These are phyloP conservation scores for Xanthorhoe designata DNA, from an alignment of 2,888 invertebrate genomes.

Conservation along the genomic window DNA sequence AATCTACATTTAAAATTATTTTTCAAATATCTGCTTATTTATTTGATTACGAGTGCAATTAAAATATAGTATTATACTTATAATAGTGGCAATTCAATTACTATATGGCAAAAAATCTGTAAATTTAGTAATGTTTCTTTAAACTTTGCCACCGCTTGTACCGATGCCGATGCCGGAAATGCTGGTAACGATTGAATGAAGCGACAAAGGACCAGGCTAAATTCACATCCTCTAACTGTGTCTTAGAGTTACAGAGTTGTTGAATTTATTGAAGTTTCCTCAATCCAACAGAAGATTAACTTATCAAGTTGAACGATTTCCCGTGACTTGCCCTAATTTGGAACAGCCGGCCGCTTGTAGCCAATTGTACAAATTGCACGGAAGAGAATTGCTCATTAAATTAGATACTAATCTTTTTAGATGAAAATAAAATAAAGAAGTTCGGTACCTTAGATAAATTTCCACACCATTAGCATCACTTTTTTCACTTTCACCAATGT, in stretches of 20 bases:
- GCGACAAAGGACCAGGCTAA: conserved; percentile 12
- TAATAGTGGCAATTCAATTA: no score
- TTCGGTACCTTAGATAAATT: conserved; percentile 66
- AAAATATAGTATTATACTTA: no score
- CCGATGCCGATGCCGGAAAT: conserved; percentile 2
- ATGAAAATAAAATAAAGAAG: conserved; percentile 30
- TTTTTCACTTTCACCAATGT: conserved; percentile 58
- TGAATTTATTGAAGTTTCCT: conserved; percentile 40
- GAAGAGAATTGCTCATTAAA: conserved; percentile 49
- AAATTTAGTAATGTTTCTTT: background rate
- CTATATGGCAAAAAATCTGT: no score
- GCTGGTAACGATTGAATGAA: conserved; percentile 6
- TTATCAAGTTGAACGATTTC: conserved; percentile 48
- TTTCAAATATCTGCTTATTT: no score
- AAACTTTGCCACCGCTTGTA: background rate
- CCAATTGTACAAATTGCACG: conserved; percentile 65
- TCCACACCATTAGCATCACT: conserved; percentile 56
- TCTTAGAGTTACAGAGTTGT: background rate
- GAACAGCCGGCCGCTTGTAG: conserved; percentile 41
- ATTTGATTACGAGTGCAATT: background rate
- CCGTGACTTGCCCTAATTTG: conserved; percentile 56
- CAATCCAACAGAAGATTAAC: conserved; percentile 39
- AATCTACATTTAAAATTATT: no score
- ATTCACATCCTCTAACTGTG: conserved; percentile 7
- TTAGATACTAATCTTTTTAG: conserved; percentile 48